Base-by-base conservation (phyloP, 2,113 vertebrate species). In the Labeo rohita region DNA sequence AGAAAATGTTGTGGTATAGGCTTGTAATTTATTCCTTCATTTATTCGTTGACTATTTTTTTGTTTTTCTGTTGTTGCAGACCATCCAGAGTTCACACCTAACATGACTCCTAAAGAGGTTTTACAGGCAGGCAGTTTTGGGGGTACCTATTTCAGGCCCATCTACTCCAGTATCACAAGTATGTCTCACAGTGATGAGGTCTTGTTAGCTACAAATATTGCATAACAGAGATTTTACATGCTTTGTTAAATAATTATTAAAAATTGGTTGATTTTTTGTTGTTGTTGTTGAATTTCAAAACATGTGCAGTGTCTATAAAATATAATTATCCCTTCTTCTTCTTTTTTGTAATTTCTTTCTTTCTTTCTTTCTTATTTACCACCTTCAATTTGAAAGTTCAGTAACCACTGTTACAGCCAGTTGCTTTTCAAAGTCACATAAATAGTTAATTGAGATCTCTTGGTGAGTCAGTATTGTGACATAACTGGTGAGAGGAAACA, bases 61-160 rank as follows among this genome's bases (percentile, higher is more conserved):
- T 3, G 11, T n/a, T 66, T 16, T 8, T 36, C 54, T 63, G 11
- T 76, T 56, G 18, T 59, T 54, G 4, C 63, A 90, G 89, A 77
- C 45, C 72, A 80, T 47, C 84, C 86, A 56, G 50, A 76, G 8
- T 90, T 90, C 59, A 56, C 16, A 63, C 89, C 89, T 8, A 90
- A 89, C 65, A 66, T 90, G 87, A 84, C 83, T 34, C 89, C 89
- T 0, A 82, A 86, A 61, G 89, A 89, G 49, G 84, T 90, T 13
- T 80, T 90, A 15, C 87, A 86, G 59, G 89, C 86, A 36, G 89
- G 87, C 43, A 90, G 89, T 80, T 90, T 90, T 78, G 89, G 89
- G 12, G 89, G 89, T 34, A 90, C 89, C 63, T 90, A 90, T 76
- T 90, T 90, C 84, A 89, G 89, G 70, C 80, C 89, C 18, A 90